These are phyloP conservation scores for Falcunculus frontatus DNA, from an alignment of 2,113 vertebrate genomes.

Conservation along the genomic window DNA sequence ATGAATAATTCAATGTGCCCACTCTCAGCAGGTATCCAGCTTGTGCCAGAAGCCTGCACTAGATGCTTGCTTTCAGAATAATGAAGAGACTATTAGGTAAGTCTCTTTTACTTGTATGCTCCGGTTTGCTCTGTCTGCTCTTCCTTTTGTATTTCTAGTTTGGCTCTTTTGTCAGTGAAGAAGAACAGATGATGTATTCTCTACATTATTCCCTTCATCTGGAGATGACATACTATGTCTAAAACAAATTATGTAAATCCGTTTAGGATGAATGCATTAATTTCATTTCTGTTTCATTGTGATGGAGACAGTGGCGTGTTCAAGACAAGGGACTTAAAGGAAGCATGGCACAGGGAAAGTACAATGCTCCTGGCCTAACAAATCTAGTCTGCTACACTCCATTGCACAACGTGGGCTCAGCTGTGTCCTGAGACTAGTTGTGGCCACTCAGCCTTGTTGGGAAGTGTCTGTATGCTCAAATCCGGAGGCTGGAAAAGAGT, in stretches of 20 bases:
- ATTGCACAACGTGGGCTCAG: background rate
- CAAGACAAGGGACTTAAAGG: background rate
- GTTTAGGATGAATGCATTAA: background rate
- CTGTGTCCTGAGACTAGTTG: background rate
- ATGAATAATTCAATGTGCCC: slow-evolving; percentile 68
- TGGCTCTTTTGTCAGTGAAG: background rate
- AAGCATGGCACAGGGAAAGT: background rate
- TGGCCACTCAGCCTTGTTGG: background rate
- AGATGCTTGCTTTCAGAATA: background rate
- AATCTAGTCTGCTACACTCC: background rate
- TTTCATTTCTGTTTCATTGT: background rate
- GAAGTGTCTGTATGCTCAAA: background rate
- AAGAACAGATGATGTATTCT: background rate
- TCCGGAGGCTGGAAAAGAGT: background rate
- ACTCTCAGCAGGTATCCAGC: slow-evolving; percentile 57
- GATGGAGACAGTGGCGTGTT: background rate
- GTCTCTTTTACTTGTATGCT: background rate
- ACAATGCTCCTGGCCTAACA: background rate
- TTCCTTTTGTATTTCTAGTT: background rate
- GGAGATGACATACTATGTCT: background rate
- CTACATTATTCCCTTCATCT: background rate
- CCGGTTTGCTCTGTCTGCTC: background rate
- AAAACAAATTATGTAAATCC: slow-evolving; percentile 15
- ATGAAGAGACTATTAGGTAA: background rate
- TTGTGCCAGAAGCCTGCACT: slow-evolving; percentile 14